Base-by-base conservation (phyloP, 2,797 vertebrate genomes). In the Amniataba percoides region DNA sequence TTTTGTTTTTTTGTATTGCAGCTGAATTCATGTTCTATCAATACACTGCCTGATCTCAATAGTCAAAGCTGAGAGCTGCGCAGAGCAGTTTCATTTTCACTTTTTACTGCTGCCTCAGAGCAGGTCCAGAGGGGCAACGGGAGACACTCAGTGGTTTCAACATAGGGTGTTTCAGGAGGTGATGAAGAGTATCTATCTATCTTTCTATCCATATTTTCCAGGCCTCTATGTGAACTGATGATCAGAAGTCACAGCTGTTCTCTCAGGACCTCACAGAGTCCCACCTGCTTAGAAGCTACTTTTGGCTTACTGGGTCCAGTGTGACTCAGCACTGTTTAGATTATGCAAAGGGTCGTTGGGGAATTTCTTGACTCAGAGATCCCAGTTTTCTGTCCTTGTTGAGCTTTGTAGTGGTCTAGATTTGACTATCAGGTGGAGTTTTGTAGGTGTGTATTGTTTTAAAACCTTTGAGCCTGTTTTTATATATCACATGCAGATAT, bases 181-280 rank as follows among this genome's bases (percentile, higher is more conserved):
- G 21, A 52, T 65, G 48, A 15, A 51, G 53, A 49, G 34, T n/a
- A n/a, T 58, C 34, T 49, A 8, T 71, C 70, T 40, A 25, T 19
- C 21, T 70, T 60, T 34, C 18, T 16, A 5, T 23, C 18, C 27
- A 36, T 39, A 36, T 59, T 71, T 52, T 42, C 42, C 46, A 3
- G 13, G 21, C 65, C 61, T 13, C 43, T 14, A 46, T 45, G 15
- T 19, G 18, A 65, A 10, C 65, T 1, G 1, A 48, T 23, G 76
- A 9, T 39, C n/a, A 43, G 51, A 25, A n/a, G 39, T 31, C 16
- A 12, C 36, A 45, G 55, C 48, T 60, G 31, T 23, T 59, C 60
- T 34, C 13, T 36, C 46, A 42, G 23, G 9, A 36, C 23, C n/a
- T 23, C 15, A 14, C 7, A n/a, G 14, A 23, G 19, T 39, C 27